A percentile compares a stretch with the other conserved stretches of the same genome.
phyloP scores from a whole-genome alignment of 2,797 vertebrate species.

The Ciconia nigra region DNA sequence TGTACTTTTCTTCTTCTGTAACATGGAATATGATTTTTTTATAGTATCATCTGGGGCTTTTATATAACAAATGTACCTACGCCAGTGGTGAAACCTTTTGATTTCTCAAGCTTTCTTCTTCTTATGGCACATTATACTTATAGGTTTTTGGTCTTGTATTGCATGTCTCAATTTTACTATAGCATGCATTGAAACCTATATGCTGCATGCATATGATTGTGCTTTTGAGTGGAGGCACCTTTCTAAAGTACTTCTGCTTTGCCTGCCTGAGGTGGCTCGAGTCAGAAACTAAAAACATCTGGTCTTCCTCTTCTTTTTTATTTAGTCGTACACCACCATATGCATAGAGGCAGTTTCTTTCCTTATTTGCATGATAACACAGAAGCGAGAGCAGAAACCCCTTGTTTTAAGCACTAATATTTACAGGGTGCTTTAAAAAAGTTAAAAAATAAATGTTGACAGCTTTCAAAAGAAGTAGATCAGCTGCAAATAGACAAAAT shows the following conservation, averaged over 20 bases:
- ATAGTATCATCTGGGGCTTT: background rate
- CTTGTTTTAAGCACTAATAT: background rate
- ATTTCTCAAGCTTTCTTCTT: background rate
- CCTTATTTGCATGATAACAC: background rate
- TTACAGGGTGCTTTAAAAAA: background rate
- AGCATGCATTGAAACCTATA: background rate
- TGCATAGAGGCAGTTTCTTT: background rate
- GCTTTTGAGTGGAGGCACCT: background rate
- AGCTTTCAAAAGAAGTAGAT: background rate
- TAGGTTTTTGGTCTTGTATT: background rate
- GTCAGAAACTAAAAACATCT: background rate
- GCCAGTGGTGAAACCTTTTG: background rate
- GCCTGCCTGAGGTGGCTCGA: background rate
- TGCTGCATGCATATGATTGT: fast-evolving
- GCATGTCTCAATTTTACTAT: background rate
- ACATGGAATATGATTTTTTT: background rate
- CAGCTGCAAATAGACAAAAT: background rate
- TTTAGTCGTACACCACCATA: background rate
- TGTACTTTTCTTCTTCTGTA: background rate
- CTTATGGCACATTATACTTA: background rate
- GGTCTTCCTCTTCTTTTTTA: background rate
- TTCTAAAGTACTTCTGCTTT: background rate
- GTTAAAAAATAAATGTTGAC: background rate
- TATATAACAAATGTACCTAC: fast-evolving
- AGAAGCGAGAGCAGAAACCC: background rate